Conservation (phyloP, 2,797 vertebrate genomes). For the Cyprinella venusta region DNA sequence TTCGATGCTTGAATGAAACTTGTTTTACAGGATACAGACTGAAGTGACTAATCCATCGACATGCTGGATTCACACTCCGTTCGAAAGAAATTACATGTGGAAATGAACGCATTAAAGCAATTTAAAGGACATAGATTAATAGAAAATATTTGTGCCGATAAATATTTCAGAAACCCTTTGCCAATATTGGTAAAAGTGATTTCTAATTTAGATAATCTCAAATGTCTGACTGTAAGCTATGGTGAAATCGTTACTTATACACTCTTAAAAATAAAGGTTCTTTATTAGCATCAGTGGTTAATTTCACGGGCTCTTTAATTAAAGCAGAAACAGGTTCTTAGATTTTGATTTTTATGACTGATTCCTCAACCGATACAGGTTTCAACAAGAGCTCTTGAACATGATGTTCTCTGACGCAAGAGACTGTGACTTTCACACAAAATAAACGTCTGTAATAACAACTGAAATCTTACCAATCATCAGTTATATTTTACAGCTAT, state of each 20-base stretch:
- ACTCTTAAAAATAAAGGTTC: too few species aligned
- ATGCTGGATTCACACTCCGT: not conserved
- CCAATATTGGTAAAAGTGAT: not conserved
- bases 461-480: not conserved
- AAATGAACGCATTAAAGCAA: not conserved
- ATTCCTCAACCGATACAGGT: not conserved
- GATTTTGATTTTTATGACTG: not conserved
- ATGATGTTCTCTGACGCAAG: not conserved
- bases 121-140: not conserved
- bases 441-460: not conserved
- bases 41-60: not conserved
- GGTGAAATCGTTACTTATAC: not conserved
- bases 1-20: not conserved
- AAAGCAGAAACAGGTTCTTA: too few species aligned
- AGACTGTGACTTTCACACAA: not conserved
- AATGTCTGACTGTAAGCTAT: not conserved
- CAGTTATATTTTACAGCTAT: not conserved
- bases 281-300: too few species aligned
- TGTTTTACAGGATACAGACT: not conserved
- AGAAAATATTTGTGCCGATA: not conserved
- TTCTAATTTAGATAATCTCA: not conserved
- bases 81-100: too few species aligned
- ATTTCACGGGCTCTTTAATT: too few species aligned
- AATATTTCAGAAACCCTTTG: fast-evolving
- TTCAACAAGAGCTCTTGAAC: not conserved